Evolutionary conservation across 2,113 vertebrate species (phyloP).

Genomic region (Plestiodon gilberti): DNA sequence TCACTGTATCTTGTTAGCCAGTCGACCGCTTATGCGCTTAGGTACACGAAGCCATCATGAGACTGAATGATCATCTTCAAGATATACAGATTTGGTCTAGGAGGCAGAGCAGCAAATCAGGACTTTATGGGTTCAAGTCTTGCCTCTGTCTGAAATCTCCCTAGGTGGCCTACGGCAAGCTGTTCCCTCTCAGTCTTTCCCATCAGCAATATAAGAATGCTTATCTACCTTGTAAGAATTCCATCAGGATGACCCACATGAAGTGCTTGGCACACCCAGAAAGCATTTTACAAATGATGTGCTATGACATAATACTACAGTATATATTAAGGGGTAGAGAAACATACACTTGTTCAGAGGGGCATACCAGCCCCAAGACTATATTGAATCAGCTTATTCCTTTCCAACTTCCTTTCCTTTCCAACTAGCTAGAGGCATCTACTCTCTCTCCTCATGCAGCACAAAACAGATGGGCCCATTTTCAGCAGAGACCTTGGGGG

Average conservation of each 20-base stretch:
- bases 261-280: too few species aligned
- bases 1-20: too few species aligned
- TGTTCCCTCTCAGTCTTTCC: too few species aligned
- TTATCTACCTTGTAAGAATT: too few species aligned
- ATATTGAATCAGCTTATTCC: background rate
- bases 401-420: background rate
- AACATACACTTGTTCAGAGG: background rate
- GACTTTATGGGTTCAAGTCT: too few species aligned
- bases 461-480: background rate
- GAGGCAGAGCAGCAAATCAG: too few species aligned
- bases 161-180: too few species aligned
- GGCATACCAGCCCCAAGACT: background rate
- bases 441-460: background rate
- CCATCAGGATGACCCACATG: too few species aligned
- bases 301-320: background rate
- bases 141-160: too few species aligned
- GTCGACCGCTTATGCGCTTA: background rate
- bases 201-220: too few species aligned
- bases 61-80: background rate
- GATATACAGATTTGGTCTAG: background rate
- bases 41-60: background rate
- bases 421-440: too few species aligned
- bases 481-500: background rate
- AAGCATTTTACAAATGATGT: too few species aligned
- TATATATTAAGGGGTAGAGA: background rate